Conservation (phyloP, 2,888 invertebrate genomes). For the Drosophila colorata region DNA sequence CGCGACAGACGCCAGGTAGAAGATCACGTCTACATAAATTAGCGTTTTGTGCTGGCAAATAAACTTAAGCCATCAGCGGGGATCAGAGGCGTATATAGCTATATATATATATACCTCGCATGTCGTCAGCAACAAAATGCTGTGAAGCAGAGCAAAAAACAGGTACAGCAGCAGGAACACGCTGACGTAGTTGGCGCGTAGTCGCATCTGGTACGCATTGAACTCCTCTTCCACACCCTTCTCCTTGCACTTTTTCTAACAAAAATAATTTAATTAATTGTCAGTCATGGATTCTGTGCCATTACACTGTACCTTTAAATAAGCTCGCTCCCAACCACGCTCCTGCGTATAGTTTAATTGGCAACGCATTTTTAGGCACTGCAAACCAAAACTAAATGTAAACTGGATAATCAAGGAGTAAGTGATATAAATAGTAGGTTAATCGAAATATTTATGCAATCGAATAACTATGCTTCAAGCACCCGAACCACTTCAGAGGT, state of each 20-base stretch:
- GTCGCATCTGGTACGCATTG: slow-evolving; percentile 20
- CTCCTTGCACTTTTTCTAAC: slow-evolving; percentile 28
- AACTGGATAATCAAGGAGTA: slow-evolving; percentile 8
- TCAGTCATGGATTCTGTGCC: background rate
- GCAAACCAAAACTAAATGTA: background rate
- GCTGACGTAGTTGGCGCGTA: slow-evolving; percentile 19
- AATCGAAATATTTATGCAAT: background rate
- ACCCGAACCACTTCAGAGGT: no score
- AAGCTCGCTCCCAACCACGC: slow-evolving; percentile 19
- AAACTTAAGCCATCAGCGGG: background rate
- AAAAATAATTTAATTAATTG: background rate
- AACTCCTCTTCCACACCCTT: slow-evolving; percentile 26
- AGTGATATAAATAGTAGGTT: slow-evolving; percentile 1
- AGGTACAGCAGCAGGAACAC: slow-evolving; percentile 47
- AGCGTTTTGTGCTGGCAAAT: background rate
- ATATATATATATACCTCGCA: slow-evolving; percentile 36
- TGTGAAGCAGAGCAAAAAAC: slow-evolving; percentile 1
- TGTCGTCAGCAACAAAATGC: slow-evolving; percentile 27
- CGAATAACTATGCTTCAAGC: background rate
- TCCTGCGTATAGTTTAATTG: slow-evolving; percentile 25
- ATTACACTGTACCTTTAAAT: slow-evolving; percentile 29
- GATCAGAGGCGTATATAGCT: background rate
- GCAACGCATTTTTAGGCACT: slow-evolving; percentile 25
- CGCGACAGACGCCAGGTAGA: background rate
- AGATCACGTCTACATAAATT: slow-evolving; percentile 33